These are phyloP conservation scores for Argyresthia albistria DNA, from an alignment of 2,888 invertebrate genomes.

Conservation along the genomic window DNA sequence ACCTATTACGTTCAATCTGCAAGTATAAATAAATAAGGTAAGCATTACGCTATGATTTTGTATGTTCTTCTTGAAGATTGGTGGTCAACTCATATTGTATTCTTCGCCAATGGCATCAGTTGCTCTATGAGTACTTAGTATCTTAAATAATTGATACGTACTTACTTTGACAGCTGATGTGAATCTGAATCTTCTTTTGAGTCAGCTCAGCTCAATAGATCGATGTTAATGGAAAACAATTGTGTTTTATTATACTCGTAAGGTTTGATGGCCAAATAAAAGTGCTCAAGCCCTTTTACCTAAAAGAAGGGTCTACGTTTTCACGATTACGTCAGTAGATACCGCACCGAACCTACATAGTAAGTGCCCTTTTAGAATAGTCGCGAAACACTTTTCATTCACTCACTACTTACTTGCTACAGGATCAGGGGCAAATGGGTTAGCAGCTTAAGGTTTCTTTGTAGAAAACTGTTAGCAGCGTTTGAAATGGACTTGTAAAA, in stretches of 20 bases:
- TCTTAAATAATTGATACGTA: neutral
- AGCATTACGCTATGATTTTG: neutral
- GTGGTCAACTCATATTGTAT: too few relatives aligned
- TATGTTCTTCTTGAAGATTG: too few relatives aligned
- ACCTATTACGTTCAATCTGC: too few relatives aligned
- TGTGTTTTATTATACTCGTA: constrained; percentile 68
- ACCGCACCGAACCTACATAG: constrained; percentile 28
- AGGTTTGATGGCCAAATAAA: constrained; percentile 66
- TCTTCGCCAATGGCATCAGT: too few relatives aligned
- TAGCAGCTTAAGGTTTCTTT: too few relatives aligned
- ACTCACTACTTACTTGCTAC: constrained; percentile 11
- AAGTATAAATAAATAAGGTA: too few relatives aligned
- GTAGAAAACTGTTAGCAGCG: too few relatives aligned
- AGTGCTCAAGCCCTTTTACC: constrained; percentile 44
- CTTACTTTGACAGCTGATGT: neutral
- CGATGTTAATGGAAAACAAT: constrained; percentile 68
- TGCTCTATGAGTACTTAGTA: too few relatives aligned
- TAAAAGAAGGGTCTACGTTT: constrained; percentile 48
- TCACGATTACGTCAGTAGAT: constrained; percentile 55
- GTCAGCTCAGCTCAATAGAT: constrained; percentile 11
- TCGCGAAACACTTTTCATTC: constrained; percentile 44
- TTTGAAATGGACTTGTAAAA: too few relatives aligned
- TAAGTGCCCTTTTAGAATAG: constrained; percentile 50
- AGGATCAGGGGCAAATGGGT: too few relatives aligned
- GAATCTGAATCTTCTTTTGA: constrained; percentile 6